phyloP scores from a whole-genome alignment of 1,140 invertebrate species.

The Trichonephila clavata region DNA sequence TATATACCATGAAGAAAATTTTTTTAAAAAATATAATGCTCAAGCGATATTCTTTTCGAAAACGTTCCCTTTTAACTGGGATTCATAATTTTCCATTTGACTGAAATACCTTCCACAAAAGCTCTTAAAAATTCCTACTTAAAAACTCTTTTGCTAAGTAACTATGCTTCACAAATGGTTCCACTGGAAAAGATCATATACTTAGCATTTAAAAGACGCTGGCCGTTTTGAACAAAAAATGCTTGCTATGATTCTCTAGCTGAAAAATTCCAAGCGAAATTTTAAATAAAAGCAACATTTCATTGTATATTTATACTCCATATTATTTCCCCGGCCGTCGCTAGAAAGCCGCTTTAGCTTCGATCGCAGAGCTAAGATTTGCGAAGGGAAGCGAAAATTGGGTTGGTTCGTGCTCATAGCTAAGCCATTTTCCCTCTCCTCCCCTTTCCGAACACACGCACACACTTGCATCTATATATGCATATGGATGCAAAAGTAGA shows the following conservation, averaged over 20 bases:
- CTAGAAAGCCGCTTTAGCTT: conserved; percentile 12
- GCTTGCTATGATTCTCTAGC: neutral
- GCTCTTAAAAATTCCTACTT: neutral
- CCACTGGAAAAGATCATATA: conserved; percentile 6
- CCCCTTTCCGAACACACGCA: neutral
- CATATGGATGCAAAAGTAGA: conserved; percentile 58
- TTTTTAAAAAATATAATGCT: neutral
- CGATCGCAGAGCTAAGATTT: conserved; percentile 36
- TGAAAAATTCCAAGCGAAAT: neutral
- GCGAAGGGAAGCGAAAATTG: conserved; percentile 60
- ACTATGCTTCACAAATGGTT: neutral
- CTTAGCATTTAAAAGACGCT: conserved; percentile 47
- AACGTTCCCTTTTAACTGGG: neutral
- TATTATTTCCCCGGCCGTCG: conserved; percentile 39
- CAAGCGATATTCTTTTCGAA: neutral
- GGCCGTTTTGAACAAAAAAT: neutral
- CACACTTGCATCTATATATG: conserved; percentile 37
- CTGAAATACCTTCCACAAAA: neutral
- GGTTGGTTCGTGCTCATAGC: conserved; percentile 51
- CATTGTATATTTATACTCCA: conserved; percentile 63
- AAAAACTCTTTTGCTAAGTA: conserved; percentile 3
- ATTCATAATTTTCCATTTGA: conserved; percentile 1
- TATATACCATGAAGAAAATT: no score
- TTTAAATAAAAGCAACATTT: conserved; percentile 54
- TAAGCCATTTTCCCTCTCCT: neutral